These are phyloP conservation scores for Andricus curvator DNA, from an alignment of 2,888 invertebrate species.

Conservation along the genomic window DNA sequence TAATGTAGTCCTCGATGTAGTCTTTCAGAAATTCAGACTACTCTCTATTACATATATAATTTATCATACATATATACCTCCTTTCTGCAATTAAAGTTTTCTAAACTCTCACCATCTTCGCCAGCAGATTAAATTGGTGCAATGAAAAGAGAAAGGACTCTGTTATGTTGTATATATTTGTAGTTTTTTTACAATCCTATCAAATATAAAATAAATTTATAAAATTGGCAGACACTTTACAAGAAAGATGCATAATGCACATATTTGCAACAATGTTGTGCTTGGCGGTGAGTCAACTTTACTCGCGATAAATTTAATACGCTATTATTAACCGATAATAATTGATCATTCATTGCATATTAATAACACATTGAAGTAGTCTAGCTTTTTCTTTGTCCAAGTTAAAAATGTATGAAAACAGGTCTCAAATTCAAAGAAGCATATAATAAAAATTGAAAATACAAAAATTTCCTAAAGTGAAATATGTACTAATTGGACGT, in stretches of 20 bases:
- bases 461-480: too few species aligned
- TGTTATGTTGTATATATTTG: not conserved
- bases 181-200: not conserved
- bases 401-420: not conserved
- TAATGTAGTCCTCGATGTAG: not conserved
- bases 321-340: not conserved
- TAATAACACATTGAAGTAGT: not conserved
- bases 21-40: not conserved
- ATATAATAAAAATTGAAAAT: not conserved
- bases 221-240: not conserved
- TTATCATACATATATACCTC: not conserved
- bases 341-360: not conserved
- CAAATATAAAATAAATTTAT: not conserved
- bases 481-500: too few species aligned
- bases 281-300: not conserved
- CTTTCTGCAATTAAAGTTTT: conserved; percentile 1
- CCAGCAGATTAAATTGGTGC: not conserved
- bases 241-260: not conserved
- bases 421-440: not conserved
- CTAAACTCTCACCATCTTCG: not conserved
- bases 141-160: not conserved
- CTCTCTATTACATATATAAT: not conserved
- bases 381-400: not conserved
- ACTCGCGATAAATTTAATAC: not conserved
- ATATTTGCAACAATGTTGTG: not conserved